phyloP scores from a whole-genome alignment of 2,113 vertebrate species.

The Rhabdornis inornatus region DNA sequence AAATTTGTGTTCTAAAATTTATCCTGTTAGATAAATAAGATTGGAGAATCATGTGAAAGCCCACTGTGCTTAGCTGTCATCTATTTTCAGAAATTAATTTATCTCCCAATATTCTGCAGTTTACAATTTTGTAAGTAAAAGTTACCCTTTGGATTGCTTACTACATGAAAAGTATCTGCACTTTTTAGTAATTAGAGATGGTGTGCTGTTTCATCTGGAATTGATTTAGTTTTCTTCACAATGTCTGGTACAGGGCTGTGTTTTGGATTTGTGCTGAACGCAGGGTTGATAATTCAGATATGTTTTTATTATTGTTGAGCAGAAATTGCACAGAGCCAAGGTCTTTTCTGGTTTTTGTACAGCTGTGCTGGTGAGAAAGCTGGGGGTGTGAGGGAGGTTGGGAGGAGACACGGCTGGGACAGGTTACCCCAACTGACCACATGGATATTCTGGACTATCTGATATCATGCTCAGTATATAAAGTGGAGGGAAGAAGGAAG shows the following conservation, averaged over 20 bases:
- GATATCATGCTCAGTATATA: fast-evolving
- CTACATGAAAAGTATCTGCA: fast-evolving
- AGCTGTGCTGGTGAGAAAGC: fast-evolving
- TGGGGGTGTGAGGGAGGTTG: fast-evolving
- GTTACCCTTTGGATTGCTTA: background rate
- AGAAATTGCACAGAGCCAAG: background rate
- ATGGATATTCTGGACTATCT: background rate
- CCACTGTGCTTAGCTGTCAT: fast-evolving
- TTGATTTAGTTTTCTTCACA: background rate
- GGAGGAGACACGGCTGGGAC: too few relatives aligned
- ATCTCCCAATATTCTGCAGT: background rate
- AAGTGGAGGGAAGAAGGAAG: background rate
- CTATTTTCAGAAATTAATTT: background rate
- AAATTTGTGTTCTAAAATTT: background rate
- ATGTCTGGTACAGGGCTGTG: background rate
- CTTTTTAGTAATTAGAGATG: background rate
- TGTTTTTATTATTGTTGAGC: background rate
- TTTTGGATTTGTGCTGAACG: background rate
- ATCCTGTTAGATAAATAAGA: background rate
- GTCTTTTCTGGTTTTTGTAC: background rate
- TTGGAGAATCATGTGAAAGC: background rate
- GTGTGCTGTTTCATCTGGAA: background rate
- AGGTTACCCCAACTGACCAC: background rate
- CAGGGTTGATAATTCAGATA: background rate
- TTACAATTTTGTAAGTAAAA: background rate